Evolutionary conservation across 2,888 invertebrate species (phyloP).

Genomic region (Meteorus colon): DNA sequence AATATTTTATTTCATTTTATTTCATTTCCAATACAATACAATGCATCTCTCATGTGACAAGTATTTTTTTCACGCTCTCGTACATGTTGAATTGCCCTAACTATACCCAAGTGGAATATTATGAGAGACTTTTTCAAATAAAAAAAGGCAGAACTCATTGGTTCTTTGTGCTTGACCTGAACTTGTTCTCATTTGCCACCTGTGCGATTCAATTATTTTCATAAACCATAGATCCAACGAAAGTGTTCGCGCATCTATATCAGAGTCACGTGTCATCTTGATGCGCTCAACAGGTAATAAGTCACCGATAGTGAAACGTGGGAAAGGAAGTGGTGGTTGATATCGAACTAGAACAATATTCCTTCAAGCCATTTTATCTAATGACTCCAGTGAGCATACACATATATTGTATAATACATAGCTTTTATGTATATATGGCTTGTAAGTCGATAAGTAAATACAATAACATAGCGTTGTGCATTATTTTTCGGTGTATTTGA

Average conservation of each 20-base stretch:
- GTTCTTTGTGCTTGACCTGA: not conserved
- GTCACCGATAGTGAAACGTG: slow-evolving; percentile 69
- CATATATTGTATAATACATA: not conserved
- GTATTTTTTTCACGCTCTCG: not conserved
- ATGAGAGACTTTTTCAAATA: not conserved
- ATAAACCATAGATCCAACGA: not conserved
- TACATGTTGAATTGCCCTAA: not conserved
- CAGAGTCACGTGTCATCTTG: slow-evolving; percentile 39
- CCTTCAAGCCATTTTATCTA: slow-evolving; percentile 31
- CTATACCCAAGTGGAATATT: not conserved
- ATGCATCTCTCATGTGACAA: not conserved
- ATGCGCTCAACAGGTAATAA: slow-evolving; percentile 58
- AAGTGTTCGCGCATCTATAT: slow-evolving; percentile 16
- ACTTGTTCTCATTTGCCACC: slow-evolving; percentile 6
- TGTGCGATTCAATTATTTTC: slow-evolving; percentile 24
- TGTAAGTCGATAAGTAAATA: slow-evolving; percentile 20
- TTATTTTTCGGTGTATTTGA: slow-evolving; percentile 21
- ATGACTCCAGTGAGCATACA: not conserved
- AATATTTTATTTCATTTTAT: slow-evolving; percentile 9
- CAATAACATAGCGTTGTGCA: slow-evolving; percentile 19
- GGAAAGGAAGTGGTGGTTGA: slow-evolving; percentile 66
- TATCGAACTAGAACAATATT: slow-evolving; percentile 29
- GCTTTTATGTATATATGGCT: slow-evolving; percentile 6
- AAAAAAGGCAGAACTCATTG: not conserved
- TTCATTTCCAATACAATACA: slow-evolving; percentile 10